Evolutionary conservation across 1,140 invertebrate genomes (phyloP).

Genomic region (Drosophila mojavensis): DNA sequence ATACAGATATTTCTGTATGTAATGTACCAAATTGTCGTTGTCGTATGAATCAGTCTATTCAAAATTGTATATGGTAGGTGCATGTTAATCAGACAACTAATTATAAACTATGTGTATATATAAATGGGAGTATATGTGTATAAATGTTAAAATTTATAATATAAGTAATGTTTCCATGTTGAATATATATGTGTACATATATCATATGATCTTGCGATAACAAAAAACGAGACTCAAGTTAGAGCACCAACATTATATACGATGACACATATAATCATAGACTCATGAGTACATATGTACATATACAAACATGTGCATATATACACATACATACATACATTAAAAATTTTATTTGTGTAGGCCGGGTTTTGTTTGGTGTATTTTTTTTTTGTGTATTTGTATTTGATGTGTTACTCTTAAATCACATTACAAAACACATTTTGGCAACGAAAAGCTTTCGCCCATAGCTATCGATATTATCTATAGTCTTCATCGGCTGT

Average conservation of each 20-base stretch:
- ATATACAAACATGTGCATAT: background rate
- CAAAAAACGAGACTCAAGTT: background rate
- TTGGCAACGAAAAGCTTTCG: too few species aligned
- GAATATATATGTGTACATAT: background rate
- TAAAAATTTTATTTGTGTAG: too few species aligned
- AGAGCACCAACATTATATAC: background rate
- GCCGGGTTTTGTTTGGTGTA: too few species aligned
- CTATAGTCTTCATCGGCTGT: too few species aligned
- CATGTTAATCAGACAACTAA: too few species aligned
- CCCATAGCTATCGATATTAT: too few species aligned
- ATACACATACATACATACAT: too few species aligned
- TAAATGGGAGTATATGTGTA: background rate
- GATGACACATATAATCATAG: conserved; percentile 1
- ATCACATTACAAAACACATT: too few species aligned
- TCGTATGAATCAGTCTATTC: too few species aligned
- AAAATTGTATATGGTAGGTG: too few species aligned
- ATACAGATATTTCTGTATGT: background rate
- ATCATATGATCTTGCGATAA: background rate
- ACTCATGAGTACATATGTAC: background rate
- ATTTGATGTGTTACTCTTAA: too few species aligned
- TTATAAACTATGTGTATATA: conserved; percentile 4
- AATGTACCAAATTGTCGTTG: background rate
- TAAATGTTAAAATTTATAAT: background rate
- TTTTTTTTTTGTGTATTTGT: too few species aligned
- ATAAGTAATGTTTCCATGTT: background rate